Percentiles rank a stretch among this genome's conserved stretches.
phyloP scores from a whole-genome alignment of 2,888 invertebrate genomes.

The Nomada ferruginata region DNA sequence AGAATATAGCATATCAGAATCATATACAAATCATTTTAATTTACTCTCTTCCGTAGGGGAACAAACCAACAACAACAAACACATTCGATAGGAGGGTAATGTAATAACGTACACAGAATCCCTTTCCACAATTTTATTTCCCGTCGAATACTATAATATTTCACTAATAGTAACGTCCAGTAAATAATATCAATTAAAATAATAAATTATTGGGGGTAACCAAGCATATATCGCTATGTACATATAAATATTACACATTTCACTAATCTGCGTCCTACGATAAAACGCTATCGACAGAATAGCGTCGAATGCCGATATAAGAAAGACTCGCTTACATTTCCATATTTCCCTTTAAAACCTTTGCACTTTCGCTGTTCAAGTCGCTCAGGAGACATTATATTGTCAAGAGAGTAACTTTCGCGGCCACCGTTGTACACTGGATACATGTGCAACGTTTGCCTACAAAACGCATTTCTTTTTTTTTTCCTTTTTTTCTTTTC shows the following conservation, averaged over 20 bases:
- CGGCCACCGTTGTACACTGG: constrained; percentile 4
- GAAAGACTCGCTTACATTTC: constrained; percentile 53
- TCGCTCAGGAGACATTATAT: constrained; percentile 17
- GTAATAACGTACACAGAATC: not conserved
- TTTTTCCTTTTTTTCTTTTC: not conserved
- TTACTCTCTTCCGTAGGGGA: not conserved
- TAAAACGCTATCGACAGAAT: constrained; percentile 57
- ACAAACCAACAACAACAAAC: too few relatives aligned
- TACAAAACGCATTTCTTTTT: constrained; percentile 31
- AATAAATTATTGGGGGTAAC: constrained; percentile 65
- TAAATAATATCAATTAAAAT: constrained; percentile 65
- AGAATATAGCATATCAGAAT: constrained; percentile 72
- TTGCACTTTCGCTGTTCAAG: constrained; percentile 39
- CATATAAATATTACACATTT: constrained; percentile 71
- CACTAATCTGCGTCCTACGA: constrained; percentile 61
- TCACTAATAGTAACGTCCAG: constrained; percentile 64
- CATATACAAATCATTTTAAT: not conserved
- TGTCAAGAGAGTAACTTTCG: constrained; percentile 23
- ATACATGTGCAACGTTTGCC: constrained; percentile 29
- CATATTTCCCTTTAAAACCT: constrained; percentile 15
- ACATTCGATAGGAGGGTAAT: not conserved
- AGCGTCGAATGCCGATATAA: constrained; percentile 59
- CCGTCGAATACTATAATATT: constrained; percentile 65
- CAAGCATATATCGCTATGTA: constrained; percentile 68
- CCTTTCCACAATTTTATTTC: constrained; percentile 60